Percentiles rank a stretch among this genome's conserved stretches.
Conservation (phyloP, 2,888 invertebrate species). For the Trissolcus brochymenae region DNA sequence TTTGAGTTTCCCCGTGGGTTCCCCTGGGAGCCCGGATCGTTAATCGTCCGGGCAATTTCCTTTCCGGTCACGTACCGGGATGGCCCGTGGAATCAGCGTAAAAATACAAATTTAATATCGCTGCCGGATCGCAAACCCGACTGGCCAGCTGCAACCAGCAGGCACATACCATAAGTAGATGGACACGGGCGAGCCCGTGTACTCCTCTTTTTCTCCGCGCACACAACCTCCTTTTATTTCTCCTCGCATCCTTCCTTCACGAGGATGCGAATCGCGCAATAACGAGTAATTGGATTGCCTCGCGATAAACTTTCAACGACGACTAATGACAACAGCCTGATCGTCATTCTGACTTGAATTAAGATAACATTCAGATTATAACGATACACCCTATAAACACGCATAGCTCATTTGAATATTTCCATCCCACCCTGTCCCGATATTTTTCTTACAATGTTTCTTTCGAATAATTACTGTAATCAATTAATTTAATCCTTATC, state of each 20-base stretch:
- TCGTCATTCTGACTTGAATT: slow-evolving; percentile 45
- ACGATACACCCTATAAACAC: slow-evolving; percentile 36
- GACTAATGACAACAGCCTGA: slow-evolving; percentile 49
- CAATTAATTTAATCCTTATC: too few species aligned
- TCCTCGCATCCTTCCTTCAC: slow-evolving; percentile 50
- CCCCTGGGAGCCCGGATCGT: slow-evolving; percentile 77
- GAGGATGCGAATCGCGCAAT: slow-evolving; percentile 56
- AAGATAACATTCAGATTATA: slow-evolving; percentile 45
- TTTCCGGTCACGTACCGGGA: slow-evolving; percentile 79
- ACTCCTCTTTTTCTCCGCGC: slow-evolving; percentile 45
- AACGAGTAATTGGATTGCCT: slow-evolving; percentile 56
- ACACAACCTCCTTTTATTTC: slow-evolving; percentile 39
- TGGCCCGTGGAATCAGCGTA: slow-evolving; percentile 81
- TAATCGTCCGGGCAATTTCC: slow-evolving; percentile 78
- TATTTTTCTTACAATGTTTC: too few species aligned
- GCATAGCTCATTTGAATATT: slow-evolving; percentile 30
- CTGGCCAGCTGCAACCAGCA: slow-evolving; percentile 59
- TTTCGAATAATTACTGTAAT: too few species aligned
- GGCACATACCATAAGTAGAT: slow-evolving; percentile 59
- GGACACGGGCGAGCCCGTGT: slow-evolving; percentile 48
- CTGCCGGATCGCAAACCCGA: slow-evolving; percentile 59
- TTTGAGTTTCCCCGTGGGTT: slow-evolving; percentile 60
- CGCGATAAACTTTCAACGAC: slow-evolving; percentile 55
- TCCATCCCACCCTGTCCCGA: neutral
- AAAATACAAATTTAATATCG: slow-evolving; percentile 82